These are phyloP conservation scores for Scolopax bukidnonensis DNA, from an alignment of 2,797 vertebrate species.

Conservation along the genomic window DNA sequence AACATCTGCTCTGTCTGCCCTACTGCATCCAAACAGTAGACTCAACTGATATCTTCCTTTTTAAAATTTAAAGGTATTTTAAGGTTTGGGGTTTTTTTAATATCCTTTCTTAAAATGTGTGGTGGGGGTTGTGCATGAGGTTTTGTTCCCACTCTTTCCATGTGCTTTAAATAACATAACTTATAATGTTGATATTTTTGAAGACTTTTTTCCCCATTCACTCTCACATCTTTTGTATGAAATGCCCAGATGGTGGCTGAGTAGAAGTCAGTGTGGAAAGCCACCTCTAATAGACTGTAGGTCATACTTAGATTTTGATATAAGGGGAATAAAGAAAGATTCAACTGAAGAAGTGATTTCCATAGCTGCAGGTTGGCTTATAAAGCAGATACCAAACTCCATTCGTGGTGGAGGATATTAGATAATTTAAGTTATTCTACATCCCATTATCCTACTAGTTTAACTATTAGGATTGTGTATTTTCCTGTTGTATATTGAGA, in stretches of 20 bases:
- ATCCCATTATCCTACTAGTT: not conserved
- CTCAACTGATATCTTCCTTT: rapidly evolving
- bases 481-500: not conserved
- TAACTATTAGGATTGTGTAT: not conserved
- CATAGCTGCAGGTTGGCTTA: not conserved
- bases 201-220: not conserved
- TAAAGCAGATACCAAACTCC: not conserved
- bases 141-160: not conserved
- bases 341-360: not conserved
- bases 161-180: not conserved
- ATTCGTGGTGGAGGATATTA: not conserved
- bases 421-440: not conserved
- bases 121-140: not conserved
- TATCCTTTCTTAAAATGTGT: not conserved
- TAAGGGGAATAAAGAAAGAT: not conserved
- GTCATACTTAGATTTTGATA: not conserved
- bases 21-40: not conserved
- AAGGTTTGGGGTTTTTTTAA: not conserved
- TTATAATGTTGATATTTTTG: not conserved
- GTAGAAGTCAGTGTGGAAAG: not conserved
- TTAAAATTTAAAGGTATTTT: not conserved
- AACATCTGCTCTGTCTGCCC: not conserved
- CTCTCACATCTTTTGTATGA: not conserved
- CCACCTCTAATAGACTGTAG: not conserved
- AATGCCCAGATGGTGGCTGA: not conserved